These are phyloP conservation scores for Montipora cactus DNA, from an alignment of 64 coral and sea anemone genomes.

Conservation along the genomic window DNA sequence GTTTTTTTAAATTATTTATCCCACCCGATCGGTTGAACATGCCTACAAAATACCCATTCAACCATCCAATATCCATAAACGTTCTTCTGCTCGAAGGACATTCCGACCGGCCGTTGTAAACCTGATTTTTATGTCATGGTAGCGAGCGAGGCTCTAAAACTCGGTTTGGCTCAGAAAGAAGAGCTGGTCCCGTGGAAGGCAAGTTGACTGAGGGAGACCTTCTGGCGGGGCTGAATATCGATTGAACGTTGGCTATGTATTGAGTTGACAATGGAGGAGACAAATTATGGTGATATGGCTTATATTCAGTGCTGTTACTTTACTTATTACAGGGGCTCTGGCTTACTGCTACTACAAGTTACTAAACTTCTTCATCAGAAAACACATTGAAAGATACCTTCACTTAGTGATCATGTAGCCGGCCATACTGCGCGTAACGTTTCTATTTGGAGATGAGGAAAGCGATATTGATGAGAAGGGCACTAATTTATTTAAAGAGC, in stretches of 20 bases:
- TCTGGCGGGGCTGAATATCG: too few species aligned
- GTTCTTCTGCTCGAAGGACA: not conserved
- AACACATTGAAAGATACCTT: not conserved
- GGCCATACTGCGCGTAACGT: not conserved
- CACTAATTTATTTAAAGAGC: not conserved
- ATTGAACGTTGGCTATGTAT: not conserved
- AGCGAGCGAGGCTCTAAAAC: too few species aligned
- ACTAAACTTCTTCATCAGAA: conserved; percentile 9
- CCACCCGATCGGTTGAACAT: not conserved
- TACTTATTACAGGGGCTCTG: not conserved
- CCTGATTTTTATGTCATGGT: too few species aligned
- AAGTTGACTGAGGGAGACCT: too few species aligned
- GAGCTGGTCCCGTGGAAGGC: not conserved
- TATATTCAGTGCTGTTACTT: not conserved
- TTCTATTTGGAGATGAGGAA: not conserved
- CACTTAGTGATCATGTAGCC: not conserved
- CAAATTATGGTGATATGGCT: conserved; percentile 14
- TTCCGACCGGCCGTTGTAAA: not conserved
- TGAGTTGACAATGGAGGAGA: not conserved
- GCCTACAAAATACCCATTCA: not conserved
- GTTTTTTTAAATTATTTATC: not conserved
- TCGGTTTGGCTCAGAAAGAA: too few species aligned
- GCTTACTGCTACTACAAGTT: conserved; percentile 38
- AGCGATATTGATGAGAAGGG: not conserved
- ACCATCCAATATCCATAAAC: not conserved